Conservation (phyloP, 2,113 vertebrate genomes). For the Pterophyllum scalare region DNA sequence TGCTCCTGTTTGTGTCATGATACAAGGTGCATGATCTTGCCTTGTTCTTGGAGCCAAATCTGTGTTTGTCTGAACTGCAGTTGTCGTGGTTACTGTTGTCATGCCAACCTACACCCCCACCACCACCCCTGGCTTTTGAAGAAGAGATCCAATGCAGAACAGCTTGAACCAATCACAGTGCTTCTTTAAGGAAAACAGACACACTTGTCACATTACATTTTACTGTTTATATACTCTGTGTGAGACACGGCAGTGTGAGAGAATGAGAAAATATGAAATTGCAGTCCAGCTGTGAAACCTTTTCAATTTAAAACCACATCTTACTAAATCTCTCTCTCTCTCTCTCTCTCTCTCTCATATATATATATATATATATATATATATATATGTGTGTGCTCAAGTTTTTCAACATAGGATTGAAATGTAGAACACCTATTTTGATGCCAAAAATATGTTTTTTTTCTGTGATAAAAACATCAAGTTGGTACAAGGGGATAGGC, state of each 20-base stretch:
- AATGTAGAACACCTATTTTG: too few relatives aligned
- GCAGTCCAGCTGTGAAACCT: neutral
- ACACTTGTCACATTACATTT: constrained; percentile 56
- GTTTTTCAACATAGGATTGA: too few relatives aligned
- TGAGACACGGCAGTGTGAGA: neutral
- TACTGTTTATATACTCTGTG: constrained; percentile 50
- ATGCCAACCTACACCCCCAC: constrained; percentile 68
- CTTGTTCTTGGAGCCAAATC: constrained; percentile 51
- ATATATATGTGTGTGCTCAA: too few relatives aligned
- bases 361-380: too few relatives aligned
- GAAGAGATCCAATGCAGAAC: constrained; percentile 71
- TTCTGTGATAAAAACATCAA: too few relatives aligned
- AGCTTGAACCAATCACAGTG: constrained; percentile 56
- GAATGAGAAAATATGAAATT: neutral
- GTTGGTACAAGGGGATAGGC: too few relatives aligned
- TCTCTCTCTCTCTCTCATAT: too few relatives aligned
- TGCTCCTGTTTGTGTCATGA: constrained; percentile 34
- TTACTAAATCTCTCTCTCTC: too few relatives aligned
- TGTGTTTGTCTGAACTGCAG: constrained; percentile 78
- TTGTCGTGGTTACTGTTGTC: constrained; percentile 79
- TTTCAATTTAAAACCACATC: too few relatives aligned
- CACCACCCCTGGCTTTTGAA: constrained; percentile 56
- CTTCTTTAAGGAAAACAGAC: constrained; percentile 22
- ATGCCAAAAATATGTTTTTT: too few relatives aligned
- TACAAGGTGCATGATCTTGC: constrained; percentile 38